phyloP scores from a whole-genome alignment of 2,797 vertebrate species.

The Sphaeramia orbicularis region DNA sequence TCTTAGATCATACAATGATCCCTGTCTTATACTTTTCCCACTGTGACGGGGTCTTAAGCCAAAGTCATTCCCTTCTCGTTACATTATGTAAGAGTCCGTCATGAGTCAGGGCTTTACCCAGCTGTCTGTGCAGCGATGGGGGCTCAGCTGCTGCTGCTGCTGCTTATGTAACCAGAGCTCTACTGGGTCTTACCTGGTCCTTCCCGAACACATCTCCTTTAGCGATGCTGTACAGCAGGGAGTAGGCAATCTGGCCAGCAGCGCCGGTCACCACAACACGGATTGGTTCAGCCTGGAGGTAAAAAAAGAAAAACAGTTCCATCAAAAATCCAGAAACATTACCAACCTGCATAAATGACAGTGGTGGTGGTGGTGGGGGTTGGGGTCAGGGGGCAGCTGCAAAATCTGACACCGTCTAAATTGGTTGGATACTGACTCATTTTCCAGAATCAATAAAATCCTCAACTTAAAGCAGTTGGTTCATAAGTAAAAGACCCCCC shows the following conservation, averaged over 20 bases:
- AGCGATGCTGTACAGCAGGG: slow-evolving; percentile 95
- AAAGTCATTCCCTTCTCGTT: background rate
- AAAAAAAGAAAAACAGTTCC: background rate
- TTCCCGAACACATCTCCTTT: slow-evolving; percentile 97
- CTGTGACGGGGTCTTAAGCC: background rate
- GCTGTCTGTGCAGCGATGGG: slow-evolving; percentile 12
- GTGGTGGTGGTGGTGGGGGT: too few relatives aligned
- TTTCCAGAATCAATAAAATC: too few relatives aligned
- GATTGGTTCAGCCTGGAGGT: slow-evolving; percentile 88
- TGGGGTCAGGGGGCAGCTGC: too few relatives aligned
- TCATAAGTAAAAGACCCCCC: too few relatives aligned
- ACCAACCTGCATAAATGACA: background rate
- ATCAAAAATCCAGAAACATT: too few relatives aligned
- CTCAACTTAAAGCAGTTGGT: background rate
- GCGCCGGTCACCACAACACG: slow-evolving; percentile 95
- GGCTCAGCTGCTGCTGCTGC: background rate
- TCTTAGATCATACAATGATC: too few relatives aligned
- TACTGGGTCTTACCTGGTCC: slow-evolving; percentile 88
- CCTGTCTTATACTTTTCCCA: too few relatives aligned
- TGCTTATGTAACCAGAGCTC: slow-evolving; percentile 22
- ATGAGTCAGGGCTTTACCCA: background rate
- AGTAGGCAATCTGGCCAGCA: slow-evolving; percentile 97
- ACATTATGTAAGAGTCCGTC: slow-evolving; percentile 47
- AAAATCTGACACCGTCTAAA: background rate
- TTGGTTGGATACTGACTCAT: background rate